Evolutionary conservation across 2,113 vertebrate genomes (phyloP), one percentile per base, ranked within the genome.

Genomic region (Hippopotamus amphibius): DNA sequence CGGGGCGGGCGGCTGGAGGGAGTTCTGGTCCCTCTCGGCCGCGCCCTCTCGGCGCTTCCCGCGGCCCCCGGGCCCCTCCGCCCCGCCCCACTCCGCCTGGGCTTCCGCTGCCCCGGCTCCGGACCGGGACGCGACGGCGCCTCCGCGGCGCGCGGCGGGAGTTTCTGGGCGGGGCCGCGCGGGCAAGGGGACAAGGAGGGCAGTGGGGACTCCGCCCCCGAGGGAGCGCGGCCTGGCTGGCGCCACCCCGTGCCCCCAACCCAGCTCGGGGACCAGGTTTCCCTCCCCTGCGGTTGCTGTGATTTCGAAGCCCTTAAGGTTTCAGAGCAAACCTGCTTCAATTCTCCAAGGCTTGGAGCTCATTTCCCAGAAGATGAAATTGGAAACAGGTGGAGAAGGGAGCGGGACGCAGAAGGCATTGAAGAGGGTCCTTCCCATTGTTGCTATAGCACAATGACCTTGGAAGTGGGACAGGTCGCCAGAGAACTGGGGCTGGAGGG

Each of bases 181-280:
- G 6, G 63, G 21, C 53, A 0, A 15, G 37, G 71, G 53, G 19
- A 1, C 48, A 0, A 0, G 14, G 68, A 57, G 41, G 68, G 5
- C 74, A 4, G 19, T 2, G 83, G 69, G n/a, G 65, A 11, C 61
- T 1, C 21, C 19, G 16, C 8, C n/a, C 30, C 14, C 4, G 9
- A 21, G 92, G 53, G 30, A 50, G 57, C 59, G n/a, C 28, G 8
- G n/a, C 48, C n/a, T 7, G 30, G 41, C 7, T 30, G 37, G 37
- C n/a, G 46, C 76, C 82, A 30, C 79, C 43, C 66, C 9, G 55
- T 7, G 21, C 53, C 57, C 66, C 3, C 24, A 3, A 11, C 57
- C 19, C n/a, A 2, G 11, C 19, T 28, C 16, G 0, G 3, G 33
- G 6, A 3, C 86, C 6, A 2, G 22, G n/a, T 7, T 24, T 8